Evolutionary conservation across 2,797 vertebrate genomes (phyloP), one percentile per base, ranked within the genome.

Genomic region (Tangara arthus): DNA sequence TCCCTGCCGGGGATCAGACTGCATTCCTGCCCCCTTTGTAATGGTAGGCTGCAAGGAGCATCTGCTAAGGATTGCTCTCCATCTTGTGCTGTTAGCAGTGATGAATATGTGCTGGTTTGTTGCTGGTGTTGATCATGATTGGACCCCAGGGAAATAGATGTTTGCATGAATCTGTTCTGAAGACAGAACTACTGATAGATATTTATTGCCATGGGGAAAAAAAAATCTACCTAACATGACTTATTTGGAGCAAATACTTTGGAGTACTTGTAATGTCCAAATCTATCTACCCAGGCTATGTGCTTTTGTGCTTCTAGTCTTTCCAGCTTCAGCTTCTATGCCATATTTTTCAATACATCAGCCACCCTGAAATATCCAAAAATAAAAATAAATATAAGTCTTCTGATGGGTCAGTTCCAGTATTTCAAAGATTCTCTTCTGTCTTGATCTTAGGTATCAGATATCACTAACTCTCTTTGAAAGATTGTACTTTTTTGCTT

Each of bases 381-480:
- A 82, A 80, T 77, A 80, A 82, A 84, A 85, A 92, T 73, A 87
- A 93, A 79, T 44, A 20, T 30, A 75, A 89, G 41, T 82, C 1
- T 3, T 73, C 53, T 61, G 32, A 4, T 47, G 12, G 90, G 60
- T 82, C 49, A 46, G 27, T 49, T 75, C 18, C 32, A 75, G 15
- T 69, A 83, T 83, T 96, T 94, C 82, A 73, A 80, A 94, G 75
- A 60, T 57, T 81, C 34, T 71, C 9, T 92, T 70, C 47, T 70
- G 59, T 87, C 91, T 94, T 84, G 63, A 89, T 87, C 89, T 86
- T 63, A 44, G 53, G n/a, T 41, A 57, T 34, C 65, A 65, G 65
- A 75, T 96, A 94, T 82, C 72, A 83, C 42, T 90, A 77, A 82
- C 60, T 6, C 32, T 23, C 69, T 93, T 95, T 95, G 89, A 96